Base-by-base conservation (phyloP, 2,888 invertebrate species). In the Dromius quadrimaculatus region DNA sequence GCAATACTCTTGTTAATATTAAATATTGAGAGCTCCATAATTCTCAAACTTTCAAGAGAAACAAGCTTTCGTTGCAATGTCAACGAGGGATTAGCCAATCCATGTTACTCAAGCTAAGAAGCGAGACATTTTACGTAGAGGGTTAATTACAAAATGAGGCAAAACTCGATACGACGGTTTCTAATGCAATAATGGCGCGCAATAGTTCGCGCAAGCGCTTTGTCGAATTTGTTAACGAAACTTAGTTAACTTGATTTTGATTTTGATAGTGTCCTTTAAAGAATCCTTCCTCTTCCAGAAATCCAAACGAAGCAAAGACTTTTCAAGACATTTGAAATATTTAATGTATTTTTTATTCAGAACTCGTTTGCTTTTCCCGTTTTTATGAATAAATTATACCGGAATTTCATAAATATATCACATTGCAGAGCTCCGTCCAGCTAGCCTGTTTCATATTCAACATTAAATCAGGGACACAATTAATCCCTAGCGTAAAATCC, bases 291-390 rank as follows among this genome's bases (percentile, higher is more conserved):
- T 3, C 19, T 41, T 17, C 54, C 23, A 19, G 62, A 61, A 59
- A 64, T 11, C 47, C 47, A 57, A 66, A 69, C 61, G 45, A 69
- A 69, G 45, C 59, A 69, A 69, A 69, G 61, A 59, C 61, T 61
- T 69, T 69, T 69, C 68, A 34, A 69, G 68, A 69, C 68, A 69
- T 69, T 69, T 69, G 68, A 69, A 69, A 69, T 69, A 69, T 69
- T 69, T 69, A 59, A 69, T 69, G 68, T 69, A 69, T 69, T 69
- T 69, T 69, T 69, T 69, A 69, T 69, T 69, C 68, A 69, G 68
- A 69, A 61, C 68, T 69, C 68, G 68, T 69, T 69, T 69, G 68
- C 68, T 61, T 61, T 68, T 69, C 68, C 23, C 45, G 68, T 69
- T 69, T 66, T 69, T 69, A 69, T 69, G 68, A 69, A 69, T 69